Percentiles rank a stretch among this genome's conserved stretches.
Conservation (phyloP, 2,888 invertebrate genomes). For the Dorcus parallelipipedus region DNA sequence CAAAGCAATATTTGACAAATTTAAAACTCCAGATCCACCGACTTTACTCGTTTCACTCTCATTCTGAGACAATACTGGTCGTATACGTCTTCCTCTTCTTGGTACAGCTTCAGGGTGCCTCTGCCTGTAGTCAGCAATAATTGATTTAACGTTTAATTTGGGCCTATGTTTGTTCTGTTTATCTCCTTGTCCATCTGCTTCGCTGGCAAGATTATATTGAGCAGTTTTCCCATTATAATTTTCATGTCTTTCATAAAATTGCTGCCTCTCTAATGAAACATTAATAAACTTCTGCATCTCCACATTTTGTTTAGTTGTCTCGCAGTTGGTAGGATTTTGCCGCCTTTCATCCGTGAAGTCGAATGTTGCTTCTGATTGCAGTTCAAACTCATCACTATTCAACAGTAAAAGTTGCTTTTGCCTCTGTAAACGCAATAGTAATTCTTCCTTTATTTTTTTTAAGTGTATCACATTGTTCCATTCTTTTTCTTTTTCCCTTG, state of each 20-base stretch:
- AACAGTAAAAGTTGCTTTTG: conserved; percentile 60
- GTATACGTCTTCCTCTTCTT: conserved; percentile 62
- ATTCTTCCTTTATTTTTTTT: conserved; percentile 82
- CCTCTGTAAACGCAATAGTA: conserved; percentile 67
- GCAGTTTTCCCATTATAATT: conserved; percentile 12
- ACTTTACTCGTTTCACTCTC: conserved; percentile 24
- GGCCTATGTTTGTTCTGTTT: conserved; percentile 64
- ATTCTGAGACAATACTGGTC: conserved; percentile 50
- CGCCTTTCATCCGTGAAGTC: neutral
- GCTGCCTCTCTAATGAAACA: conserved; percentile 1
- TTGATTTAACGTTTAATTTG: conserved; percentile 77
- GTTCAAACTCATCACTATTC: conserved; percentile 16
- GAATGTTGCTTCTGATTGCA: conserved; percentile 4
- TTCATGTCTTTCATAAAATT: conserved; percentile 2
- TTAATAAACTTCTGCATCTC: neutral
- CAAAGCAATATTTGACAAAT: conserved; percentile 46
- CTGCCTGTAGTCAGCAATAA: conserved; percentile 77
- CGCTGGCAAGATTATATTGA: conserved; percentile 9
- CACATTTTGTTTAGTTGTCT: neutral
- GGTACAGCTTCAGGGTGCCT: conserved; percentile 73
- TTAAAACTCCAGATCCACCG: conserved; percentile 31
- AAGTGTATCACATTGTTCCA: conserved; percentile 81
- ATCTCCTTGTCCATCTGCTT: conserved; percentile 39
- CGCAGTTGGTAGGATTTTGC: neutral
- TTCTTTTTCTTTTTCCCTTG: conserved; percentile 79